phyloP scores from a whole-genome alignment of 2,888 invertebrate species.

The Dasysyrphus albostriatus region DNA sequence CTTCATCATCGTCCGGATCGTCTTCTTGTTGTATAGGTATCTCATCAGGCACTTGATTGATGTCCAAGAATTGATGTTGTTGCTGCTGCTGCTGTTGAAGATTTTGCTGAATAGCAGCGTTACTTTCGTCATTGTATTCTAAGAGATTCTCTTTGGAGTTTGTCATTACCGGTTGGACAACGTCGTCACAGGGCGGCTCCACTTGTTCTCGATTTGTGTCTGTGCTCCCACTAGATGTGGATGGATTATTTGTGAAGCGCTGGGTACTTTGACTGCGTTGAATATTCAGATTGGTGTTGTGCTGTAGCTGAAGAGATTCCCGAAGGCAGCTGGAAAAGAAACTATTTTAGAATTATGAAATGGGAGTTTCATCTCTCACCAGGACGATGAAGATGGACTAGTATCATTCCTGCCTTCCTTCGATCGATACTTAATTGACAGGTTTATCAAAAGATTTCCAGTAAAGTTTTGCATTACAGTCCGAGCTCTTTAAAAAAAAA shows the following conservation, averaged over 20 bases:
- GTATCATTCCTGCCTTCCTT: conserved; percentile 81
- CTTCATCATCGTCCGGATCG: conserved; percentile 59
- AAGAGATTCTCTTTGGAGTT: conserved; percentile 78
- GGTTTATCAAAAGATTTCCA: conserved; percentile 83
- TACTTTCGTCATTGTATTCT: conserved; percentile 78
- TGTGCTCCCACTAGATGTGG: conserved; percentile 69
- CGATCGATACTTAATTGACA: conserved; percentile 84
- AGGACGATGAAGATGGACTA: conserved; percentile 81
- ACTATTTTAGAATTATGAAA: neutral
- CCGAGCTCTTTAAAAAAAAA: conserved; percentile 79
- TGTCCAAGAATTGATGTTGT: conserved; percentile 69
- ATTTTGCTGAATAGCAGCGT: conserved; percentile 78
- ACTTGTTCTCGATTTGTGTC: conserved; percentile 77
- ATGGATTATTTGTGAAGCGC: conserved; percentile 79
- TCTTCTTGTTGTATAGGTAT: conserved; percentile 39
- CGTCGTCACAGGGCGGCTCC: conserved; percentile 76
- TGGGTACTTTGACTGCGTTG: conserved; percentile 84
- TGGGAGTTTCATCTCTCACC: conserved; percentile 77
- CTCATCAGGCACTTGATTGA: conserved; percentile 61
- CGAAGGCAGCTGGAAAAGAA: conserved; percentile 81
- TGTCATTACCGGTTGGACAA: conserved; percentile 65
- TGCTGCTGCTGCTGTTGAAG: conserved; percentile 73
- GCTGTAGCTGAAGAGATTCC: conserved; percentile 83
- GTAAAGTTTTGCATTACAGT: conserved; percentile 84
- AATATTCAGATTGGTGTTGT: conserved; percentile 84